Conservation (phyloP, 2,797 vertebrate species). For the Pelodytes ibericus region DNA sequence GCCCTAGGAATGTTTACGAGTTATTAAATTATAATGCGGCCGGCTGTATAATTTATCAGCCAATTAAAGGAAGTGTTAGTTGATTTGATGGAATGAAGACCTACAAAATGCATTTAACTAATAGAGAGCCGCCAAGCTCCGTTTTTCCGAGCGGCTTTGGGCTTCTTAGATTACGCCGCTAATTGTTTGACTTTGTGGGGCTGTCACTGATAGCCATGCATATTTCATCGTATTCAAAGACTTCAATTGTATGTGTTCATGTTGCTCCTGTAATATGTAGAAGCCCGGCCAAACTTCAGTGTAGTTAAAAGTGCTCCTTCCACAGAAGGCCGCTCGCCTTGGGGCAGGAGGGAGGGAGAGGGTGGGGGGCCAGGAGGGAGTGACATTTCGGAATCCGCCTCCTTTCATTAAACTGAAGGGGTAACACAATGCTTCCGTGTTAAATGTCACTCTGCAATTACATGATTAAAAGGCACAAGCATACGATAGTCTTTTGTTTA, state of each 20-base stretch:
- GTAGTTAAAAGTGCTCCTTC: slow-evolving; percentile 85
- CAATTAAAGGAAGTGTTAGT: slow-evolving; percentile 99
- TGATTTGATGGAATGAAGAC: slow-evolving; percentile 99
- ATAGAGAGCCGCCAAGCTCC: slow-evolving; percentile 92
- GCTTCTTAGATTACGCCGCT: slow-evolving; percentile 96
- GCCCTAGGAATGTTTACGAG: slow-evolving; percentile 98
- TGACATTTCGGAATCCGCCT: slow-evolving; percentile 54
- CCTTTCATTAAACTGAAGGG: slow-evolving; percentile 56
- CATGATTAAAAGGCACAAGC: slow-evolving; percentile 72
- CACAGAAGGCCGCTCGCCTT: slow-evolving; percentile 67
- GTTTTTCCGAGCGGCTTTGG: slow-evolving; percentile 68
- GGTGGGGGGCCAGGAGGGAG: slow-evolving; percentile 34
- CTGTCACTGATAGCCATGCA: slow-evolving; percentile 98
- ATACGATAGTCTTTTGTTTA: slow-evolving; percentile 64
- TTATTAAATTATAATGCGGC: slow-evolving; percentile 99
- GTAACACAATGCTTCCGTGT: slow-evolving; percentile 68
- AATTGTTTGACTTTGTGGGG: slow-evolving; percentile 98
- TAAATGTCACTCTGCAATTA: slow-evolving; percentile 73
- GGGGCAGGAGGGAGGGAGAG: slow-evolving; percentile 60
- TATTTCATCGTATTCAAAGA: slow-evolving; percentile 99
- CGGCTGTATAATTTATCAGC: slow-evolving; percentile 99
- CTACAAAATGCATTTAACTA: slow-evolving; percentile 99
- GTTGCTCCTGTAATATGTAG: slow-evolving; percentile 93
- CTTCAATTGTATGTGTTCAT: slow-evolving; percentile 94
- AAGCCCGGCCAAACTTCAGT: slow-evolving; percentile 93